Base-by-base conservation (phyloP, 2,888 invertebrate genomes). In the Lasioglossum calceatum region DNA sequence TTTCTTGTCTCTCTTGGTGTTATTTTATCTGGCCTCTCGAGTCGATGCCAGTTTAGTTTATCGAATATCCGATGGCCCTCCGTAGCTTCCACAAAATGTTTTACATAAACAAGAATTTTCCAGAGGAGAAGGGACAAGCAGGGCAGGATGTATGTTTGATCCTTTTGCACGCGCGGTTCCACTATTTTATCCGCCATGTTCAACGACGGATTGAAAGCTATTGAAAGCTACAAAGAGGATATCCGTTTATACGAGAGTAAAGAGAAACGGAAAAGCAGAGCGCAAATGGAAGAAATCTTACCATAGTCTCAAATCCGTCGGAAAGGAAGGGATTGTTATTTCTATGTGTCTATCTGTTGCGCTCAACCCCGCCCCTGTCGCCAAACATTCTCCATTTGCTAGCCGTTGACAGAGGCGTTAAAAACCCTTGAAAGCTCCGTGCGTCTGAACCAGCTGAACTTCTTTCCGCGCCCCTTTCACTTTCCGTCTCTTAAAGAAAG, bases 201-300 rank as follows among this genome's bases (percentile, higher is more conserved):
- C 81, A 70, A 73, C 54, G n/a, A 36, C 10, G 77, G 67, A 86
- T 85, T 81, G 85, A 85, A 80, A 76, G 64, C 75, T 76, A 79
- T 75, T 77, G 84, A 84, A 84, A 84, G 79, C 75, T 75, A 79
- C 47, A 76, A 81, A 85, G 73, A 73, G 67, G 77, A 74, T 58
- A 67, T 23, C 50, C 81, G 81, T 77, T 86, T 86, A 67, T 42
- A 61, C 42, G 39, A n/a, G n/a, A 32, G 54, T 8, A n/a, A 44
- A 50, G 77, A 32, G 42, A 50, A 32, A 16, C 47, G 58, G 47
- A 54, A 77, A 50, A 77, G 50, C 77, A 74, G 61, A 71, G 74
- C 32, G 74, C 78, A 74, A 84, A 81, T 86, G 78, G 82, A 85
- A 80, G 80, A 77, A 84, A 74, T 80, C 80, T 85, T 76, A 54